A percentile compares a stretch with the other conserved stretches of the same genome.
Conservation (phyloP, 2,113 vertebrate genomes). For the Ophthalmolycus amberensis region DNA sequence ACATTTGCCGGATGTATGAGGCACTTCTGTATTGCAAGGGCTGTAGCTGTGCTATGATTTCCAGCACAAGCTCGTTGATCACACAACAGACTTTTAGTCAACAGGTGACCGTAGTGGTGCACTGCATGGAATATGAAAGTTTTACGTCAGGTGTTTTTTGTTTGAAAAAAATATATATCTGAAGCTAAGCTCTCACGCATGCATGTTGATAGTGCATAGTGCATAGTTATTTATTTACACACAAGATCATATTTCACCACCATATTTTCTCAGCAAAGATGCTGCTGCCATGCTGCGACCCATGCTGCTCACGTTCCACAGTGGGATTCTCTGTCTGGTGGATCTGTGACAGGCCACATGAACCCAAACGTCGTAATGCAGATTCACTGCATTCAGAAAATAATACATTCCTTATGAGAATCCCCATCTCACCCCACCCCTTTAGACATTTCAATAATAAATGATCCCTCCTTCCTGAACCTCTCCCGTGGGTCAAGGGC, state of each 20-base stretch:
- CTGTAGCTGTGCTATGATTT: constrained; percentile 37
- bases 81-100: constrained; percentile 39
- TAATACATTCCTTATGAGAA: constrained; percentile 63
- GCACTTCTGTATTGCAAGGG: constrained; percentile 20
- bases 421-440: constrained; percentile 42
- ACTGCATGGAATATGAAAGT: constrained; percentile 26
- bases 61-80: constrained; percentile 43
- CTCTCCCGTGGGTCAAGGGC: constrained; percentile 62
- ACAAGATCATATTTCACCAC: too few species aligned
- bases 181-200: not conserved
- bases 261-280: not conserved
- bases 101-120: constrained; percentile 15
- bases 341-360: constrained; percentile 58
- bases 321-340: constrained; percentile 30
- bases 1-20: constrained; percentile 45
- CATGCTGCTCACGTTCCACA: not conserved
- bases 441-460: constrained; percentile 79
- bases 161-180: not conserved
- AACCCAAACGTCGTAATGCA: constrained; percentile 63
- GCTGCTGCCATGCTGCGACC: too few species aligned
- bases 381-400: constrained; percentile 60
- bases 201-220: too few species aligned
- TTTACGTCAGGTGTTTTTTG: not conserved
- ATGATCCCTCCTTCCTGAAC: constrained; percentile 71
- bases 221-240: too few species aligned